These are phyloP conservation scores for Stenopsyche tienmushanensis DNA, from an alignment of 1,140 invertebrate species.

Conservation along the genomic window DNA sequence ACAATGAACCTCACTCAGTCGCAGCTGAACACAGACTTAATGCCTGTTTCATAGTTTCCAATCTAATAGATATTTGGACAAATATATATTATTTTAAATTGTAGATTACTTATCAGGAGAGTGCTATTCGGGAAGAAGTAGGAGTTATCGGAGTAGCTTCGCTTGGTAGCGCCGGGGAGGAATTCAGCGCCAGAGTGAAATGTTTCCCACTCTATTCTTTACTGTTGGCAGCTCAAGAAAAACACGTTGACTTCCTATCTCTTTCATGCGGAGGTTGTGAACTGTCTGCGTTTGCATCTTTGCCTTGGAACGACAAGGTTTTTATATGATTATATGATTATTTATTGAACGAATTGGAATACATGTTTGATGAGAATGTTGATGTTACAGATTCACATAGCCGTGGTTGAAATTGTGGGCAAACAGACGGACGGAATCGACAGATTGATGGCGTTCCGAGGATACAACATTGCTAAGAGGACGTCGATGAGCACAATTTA, in stretches of 20 bases:
- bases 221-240: slow-evolving; percentile 72
- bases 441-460: slow-evolving; percentile 21
- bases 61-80: too few species aligned
- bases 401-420: slow-evolving; percentile 35
- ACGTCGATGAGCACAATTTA: slow-evolving; percentile 32
- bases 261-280: slow-evolving; percentile 68
- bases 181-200: slow-evolving; percentile 63
- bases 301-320: slow-evolving; percentile 44
- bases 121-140: slow-evolving; percentile 30
- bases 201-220: slow-evolving; percentile 83
- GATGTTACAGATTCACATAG: slow-evolving; percentile 34
- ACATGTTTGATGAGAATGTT: neutral
- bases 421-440: slow-evolving; percentile 25
- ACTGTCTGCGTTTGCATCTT: slow-evolving; percentile 49
- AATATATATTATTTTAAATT: neutral
- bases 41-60: too few species aligned
- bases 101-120: slow-evolving; percentile 40
- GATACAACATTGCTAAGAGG: slow-evolving; percentile 32
- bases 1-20: too few species aligned
- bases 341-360: neutral
- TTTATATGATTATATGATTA: neutral
- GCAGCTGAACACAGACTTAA: too few species aligned
- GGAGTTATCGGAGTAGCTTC: slow-evolving; percentile 25
- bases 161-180: slow-evolving; percentile 15
- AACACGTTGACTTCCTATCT: slow-evolving; percentile 69